Conservation (phyloP, 2,113 vertebrate genomes). For the Myrmecobius fasciatus region DNA sequence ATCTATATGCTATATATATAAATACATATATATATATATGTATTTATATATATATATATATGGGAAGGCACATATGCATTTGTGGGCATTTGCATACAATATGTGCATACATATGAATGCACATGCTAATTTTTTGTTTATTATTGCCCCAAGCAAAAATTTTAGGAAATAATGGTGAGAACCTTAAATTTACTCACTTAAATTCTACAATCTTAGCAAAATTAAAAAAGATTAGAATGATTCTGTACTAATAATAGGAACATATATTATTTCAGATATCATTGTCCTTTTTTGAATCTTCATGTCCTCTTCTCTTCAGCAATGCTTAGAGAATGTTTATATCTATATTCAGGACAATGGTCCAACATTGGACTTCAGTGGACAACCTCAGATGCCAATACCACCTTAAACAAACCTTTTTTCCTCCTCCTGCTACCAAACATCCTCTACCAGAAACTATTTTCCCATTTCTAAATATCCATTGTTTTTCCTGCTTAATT, state of each 20-base stretch:
- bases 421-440: too few relatives aligned
- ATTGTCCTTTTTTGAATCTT: neutral
- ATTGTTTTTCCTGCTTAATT: neutral
- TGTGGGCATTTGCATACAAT: neutral
- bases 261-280: neutral
- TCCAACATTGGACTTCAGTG: neutral
- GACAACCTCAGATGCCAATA: neutral
- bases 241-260: neutral
- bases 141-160: accelerated
- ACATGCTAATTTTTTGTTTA: neutral
- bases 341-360: neutral
- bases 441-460: neutral
- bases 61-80: too few relatives aligned
- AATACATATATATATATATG: too few relatives aligned
- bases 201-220: neutral
- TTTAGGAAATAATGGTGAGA: neutral
- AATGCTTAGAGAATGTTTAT: neutral
- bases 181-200: neutral
- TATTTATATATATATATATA: neutral
- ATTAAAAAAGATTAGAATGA: neutral
- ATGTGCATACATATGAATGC: neutral
- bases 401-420: neutral
- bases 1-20: too few relatives aligned
- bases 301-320: neutral
- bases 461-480: neutral